Conservation (phyloP, 2,888 invertebrate species). For the Lypha dubia region DNA sequence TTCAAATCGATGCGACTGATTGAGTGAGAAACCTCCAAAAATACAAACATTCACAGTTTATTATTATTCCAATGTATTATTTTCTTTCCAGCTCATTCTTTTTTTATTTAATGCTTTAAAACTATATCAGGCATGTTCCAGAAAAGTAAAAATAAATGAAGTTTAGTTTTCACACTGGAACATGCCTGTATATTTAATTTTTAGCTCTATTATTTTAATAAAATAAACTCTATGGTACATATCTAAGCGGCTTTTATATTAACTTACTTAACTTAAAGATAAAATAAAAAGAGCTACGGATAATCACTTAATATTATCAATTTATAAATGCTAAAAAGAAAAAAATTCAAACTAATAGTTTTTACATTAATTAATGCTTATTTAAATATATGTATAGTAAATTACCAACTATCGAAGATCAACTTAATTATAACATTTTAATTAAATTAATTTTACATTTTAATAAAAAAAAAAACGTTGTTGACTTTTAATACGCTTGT, state of each 20-base stretch:
- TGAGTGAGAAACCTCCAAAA: no score
- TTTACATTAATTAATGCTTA: not conserved
- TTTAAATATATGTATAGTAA: not conserved
- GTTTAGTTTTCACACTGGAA: no score
- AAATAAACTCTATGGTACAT: conserved; percentile 36
- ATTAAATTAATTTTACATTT: conserved; percentile 39
- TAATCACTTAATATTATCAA: conserved; percentile 8
- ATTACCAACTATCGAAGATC: conserved; percentile 18
- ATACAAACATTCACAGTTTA: no score
- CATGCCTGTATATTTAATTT: conserved; percentile 13
- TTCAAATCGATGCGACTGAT: no score
- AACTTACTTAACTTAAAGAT: not conserved
- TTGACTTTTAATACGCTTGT: conserved; percentile 66
- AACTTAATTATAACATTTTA: conserved; percentile 63
- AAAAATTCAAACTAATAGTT: not conserved
- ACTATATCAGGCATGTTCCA: no score
- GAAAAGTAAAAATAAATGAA: no score
- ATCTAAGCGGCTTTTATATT: conserved; percentile 36
- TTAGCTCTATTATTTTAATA: conserved; percentile 21
- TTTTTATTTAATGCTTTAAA: not conserved
- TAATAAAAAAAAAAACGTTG: conserved; percentile 31
- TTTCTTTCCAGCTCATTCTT: conserved; percentile 23
- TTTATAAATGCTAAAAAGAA: not conserved
- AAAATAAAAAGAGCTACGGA: conserved; percentile 6
- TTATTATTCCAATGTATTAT: not conserved